Base-by-base conservation (phyloP, 2,888 invertebrate genomes). In the Drosophila kuntzei region DNA sequence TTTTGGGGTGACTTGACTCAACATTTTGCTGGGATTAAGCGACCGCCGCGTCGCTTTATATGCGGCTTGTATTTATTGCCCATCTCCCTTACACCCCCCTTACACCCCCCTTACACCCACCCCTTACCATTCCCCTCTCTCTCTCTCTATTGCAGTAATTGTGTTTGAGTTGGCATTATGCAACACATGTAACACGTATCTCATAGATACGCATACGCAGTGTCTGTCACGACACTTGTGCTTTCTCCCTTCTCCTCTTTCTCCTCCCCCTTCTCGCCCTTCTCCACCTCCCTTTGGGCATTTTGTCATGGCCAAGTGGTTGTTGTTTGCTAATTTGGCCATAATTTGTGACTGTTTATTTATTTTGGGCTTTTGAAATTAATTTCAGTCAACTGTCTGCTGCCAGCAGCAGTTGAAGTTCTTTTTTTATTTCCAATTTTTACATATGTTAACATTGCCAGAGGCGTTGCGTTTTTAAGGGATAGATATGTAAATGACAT, bases 31-130 rank as follows among this genome's bases (percentile, higher is more conserved):
- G 68, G 87, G 89, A 84, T 89, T 90, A 87, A 82, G 77, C 88
- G 70, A 67, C 63, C 71, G 70, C 60, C 61, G 81, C 80, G 53
- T 53, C 71, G 75, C 82, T 90, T 90, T 89, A 86, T 89, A 85
- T 91, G 90, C 87, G 91, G 91, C 90, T 91, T 88, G 85, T 91
- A 90, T 91, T 91, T 91, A 91, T 90, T 88, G 87, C 85, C 71
- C 53, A 20, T 11, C 16, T 6, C 39, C 55, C 37, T 25, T 3
- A 16, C 54, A 53, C 27, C 37, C 54, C 41, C 7, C 9, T 9
- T 4, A 3, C n/a, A n/a, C n/a, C 43, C 36, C 41, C 16, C 16
- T 7, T 36, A n/a, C 14, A 36, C 36, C 41, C 39, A 7, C 29
- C 25, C 46, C 37, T 16, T 3, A n/a, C 29, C 18, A 12, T 27